phyloP scores from a whole-genome alignment of 2,888 invertebrate species.

The Apocheima hispidaria region DNA sequence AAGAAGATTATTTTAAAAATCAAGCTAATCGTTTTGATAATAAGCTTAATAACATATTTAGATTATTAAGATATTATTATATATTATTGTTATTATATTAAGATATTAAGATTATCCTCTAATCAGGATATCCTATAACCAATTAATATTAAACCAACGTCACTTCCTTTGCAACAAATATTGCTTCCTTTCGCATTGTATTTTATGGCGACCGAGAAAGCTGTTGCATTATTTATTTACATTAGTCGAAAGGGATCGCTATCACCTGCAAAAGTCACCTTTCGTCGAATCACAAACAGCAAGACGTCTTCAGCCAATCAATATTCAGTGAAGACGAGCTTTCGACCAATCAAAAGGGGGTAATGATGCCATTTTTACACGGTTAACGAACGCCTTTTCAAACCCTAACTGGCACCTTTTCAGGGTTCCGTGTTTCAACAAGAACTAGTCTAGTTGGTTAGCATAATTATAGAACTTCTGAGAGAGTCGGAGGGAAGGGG shows the following conservation, averaged over 20 bases:
- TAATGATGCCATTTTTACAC: slow-evolving; percentile 33
- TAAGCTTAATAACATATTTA: no score
- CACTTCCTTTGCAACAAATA: slow-evolving; percentile 1
- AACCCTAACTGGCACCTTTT: slow-evolving; percentile 7
- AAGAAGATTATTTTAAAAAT: no score
- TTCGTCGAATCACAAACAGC: slow-evolving; percentile 10
- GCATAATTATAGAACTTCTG: no score
- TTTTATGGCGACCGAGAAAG: slow-evolving; percentile 18
- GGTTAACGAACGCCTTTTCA: slow-evolving; percentile 36
- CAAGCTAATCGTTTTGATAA: no score
- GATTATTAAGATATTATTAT: no score
- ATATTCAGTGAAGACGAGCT: slow-evolving; percentile 2
- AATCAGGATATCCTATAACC: background rate
- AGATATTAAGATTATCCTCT: background rate
- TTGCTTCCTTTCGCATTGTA: slow-evolving; percentile 12
- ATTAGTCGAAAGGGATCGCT: slow-evolving; percentile 13
- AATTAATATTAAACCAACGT: slow-evolving; percentile 19
- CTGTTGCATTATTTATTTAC: slow-evolving; percentile 27
- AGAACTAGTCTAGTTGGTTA: no score
- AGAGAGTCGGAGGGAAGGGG: no score
- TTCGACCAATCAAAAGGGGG: slow-evolving; percentile 23
- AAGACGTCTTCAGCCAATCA: slow-evolving; percentile 17
- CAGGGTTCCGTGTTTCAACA: no score
- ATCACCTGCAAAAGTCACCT: slow-evolving; percentile 1
- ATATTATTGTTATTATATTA: no score